Base-by-base conservation (phyloP, 1,140 invertebrate genomes). In the Wasmannia auropunctata region DNA sequence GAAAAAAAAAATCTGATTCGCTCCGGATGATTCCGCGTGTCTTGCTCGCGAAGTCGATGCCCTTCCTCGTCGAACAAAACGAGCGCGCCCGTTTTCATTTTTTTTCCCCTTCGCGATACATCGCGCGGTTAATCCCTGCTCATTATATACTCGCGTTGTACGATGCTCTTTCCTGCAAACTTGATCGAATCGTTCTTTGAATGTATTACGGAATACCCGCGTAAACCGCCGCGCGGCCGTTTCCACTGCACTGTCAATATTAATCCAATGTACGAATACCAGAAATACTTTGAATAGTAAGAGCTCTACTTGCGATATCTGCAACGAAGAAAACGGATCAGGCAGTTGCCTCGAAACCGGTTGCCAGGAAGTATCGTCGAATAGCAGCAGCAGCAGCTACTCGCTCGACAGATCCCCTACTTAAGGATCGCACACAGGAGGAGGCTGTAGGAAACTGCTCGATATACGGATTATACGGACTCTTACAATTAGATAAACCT, bases 271-370 rank as follows among this genome's bases (percentile, higher is more conserved):
- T 58, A 60, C 79, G 51, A 83, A 83, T 83, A 60, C 67, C 79
- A 74, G 67, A 58, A 83, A 83, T 83, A 58, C 79, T 43, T 58
- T 83, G 79, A 83, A 83, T 83, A 83, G 67, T 83, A 83, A 58
- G 79, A 83, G 65, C 79, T 74, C 67, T 83, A 83, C 67, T 83
- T 72, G 77, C 85, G 88, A 89, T 90, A 90, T 85, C 88, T 87
- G 87, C 88, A 84, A 79, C 81, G 89, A 90, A 90, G 86, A 90
- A 90, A 90, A 90, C 89, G 86, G 89, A 90, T 90, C 89, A 76
- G 88, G 89, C 89, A 86, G 80, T 90, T 76, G 69, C 86, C 72
- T 51, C 79, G 75, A 87, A 90, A 90, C 89, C 89, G 89, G 89
- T 90, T 90, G 86, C 86, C 88, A 90, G 89, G 89, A 90, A 90